Evolutionary conservation across 2,888 invertebrate species (phyloP), one percentile per base, ranked within the genome.

Genomic region (Ormyrus pomaceus): DNA sequence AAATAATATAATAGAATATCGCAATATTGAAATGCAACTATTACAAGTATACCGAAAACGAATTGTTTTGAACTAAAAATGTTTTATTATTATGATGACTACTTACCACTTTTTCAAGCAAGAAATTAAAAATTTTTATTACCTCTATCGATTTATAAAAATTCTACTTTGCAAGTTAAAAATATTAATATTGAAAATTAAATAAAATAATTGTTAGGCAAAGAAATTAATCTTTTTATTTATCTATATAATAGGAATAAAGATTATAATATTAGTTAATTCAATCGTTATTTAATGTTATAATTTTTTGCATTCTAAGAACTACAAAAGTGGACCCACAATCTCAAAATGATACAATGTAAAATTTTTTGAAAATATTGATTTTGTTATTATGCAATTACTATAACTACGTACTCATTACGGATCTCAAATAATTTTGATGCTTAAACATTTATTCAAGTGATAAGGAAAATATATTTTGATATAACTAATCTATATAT

Each of bases 401-500:
- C 62, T 72, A 72, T 53, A 62, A 62, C 8, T 72, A 62, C 13
- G 80, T 68, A 73, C 19, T 74, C 71, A 74, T 61, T 58, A 51
- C 8, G 13, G 66, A 71, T 74, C 4, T 51, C 9, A 56, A 76
- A 76, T 62, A 56, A 70, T 64, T 70, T n/a, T 77, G 51, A 10
- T 62, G 19, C 34, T 50, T 51, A 59, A 66, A 55, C 48, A 73
- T 19, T 45, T 46, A 34, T 58, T 75, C 61, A 61, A 68, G 62
- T 62, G 50, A 65, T 51, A 13, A 77, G 65, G 48, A 66, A 69
- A 77, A 61, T 61, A 55, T 69, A 62, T 70, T 45, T 69, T 79
- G 11, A 69, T 74, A 69, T 62, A 79, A 73, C 73, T 79, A 79
- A 65, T 65, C 64, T 79, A 75, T 70, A 70, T 58, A 48, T 70